phyloP scores from a whole-genome alignment of 2,113 vertebrate genomes.

The zebrafish (Danio rerio) region DNA sequence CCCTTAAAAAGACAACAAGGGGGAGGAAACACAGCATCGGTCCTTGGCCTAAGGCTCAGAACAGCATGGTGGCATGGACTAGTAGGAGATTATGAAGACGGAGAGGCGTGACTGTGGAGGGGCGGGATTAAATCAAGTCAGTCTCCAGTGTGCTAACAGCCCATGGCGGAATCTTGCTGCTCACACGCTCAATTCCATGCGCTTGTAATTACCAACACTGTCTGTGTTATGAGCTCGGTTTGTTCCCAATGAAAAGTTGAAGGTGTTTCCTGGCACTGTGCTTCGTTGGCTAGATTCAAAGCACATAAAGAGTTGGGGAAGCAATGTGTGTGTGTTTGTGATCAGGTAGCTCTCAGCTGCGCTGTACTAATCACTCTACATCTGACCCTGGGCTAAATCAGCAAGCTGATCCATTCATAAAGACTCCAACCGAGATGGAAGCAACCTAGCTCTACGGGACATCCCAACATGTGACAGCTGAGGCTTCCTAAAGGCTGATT shows the following conservation, averaged over 20 bases:
- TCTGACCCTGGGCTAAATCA: constrained; percentile 59
- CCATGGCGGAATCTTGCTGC: constrained; percentile 54
- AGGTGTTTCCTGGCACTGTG: constrained; percentile 14
- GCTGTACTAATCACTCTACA: constrained; percentile 58
- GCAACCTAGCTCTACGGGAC: constrained; percentile 56
- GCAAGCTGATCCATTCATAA: constrained; percentile 59
- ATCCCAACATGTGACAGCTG: constrained; percentile 49
- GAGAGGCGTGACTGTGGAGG: constrained; percentile 53
- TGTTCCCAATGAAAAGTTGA: constrained; percentile 38
- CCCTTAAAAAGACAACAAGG: constrained; percentile 53
- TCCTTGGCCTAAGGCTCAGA: constrained; percentile 51
- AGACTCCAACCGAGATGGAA: constrained; percentile 60
- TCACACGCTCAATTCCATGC: constrained; percentile 38
- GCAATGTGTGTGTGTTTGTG: constrained; percentile 7
- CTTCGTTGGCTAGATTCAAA: background rate
- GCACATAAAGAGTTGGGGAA: background rate
- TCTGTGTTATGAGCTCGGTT: constrained; percentile 32
- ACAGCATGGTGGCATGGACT: constrained; percentile 55
- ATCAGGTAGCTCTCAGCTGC: constrained; percentile 59
- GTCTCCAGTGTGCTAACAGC: constrained; percentile 57
- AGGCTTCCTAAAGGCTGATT: constrained; percentile 52
- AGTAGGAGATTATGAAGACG: constrained; percentile 63
- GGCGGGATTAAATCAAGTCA: constrained; percentile 54
- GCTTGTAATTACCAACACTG: constrained; percentile 38
- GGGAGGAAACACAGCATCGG: constrained; percentile 37